phyloP scores from a whole-genome alignment of 1,140 invertebrate species.

The Thaumetopoea pityocampa region DNA sequence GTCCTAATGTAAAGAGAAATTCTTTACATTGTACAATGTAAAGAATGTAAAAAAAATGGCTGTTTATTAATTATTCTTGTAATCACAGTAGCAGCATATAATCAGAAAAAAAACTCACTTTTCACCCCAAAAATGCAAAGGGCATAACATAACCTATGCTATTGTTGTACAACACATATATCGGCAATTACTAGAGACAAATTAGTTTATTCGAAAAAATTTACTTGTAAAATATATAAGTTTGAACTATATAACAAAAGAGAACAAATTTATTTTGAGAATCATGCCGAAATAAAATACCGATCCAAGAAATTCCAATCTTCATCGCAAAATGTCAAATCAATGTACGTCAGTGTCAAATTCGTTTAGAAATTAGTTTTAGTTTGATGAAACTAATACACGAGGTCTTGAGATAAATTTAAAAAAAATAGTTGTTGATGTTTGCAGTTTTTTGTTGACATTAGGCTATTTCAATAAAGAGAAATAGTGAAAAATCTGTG shows the following conservation, averaged over 20 bases:
- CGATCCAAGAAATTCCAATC: slow-evolving; percentile 20
- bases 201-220: background rate
- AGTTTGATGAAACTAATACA: background rate
- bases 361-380: slow-evolving; percentile 3
- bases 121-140: slow-evolving; percentile 39
- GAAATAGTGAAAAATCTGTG: too few species aligned
- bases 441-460: too few species aligned
- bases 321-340: slow-evolving; percentile 13
- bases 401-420: background rate
- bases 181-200: slow-evolving; percentile 4
- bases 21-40: background rate
- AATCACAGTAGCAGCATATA: background rate
- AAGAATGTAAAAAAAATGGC: background rate
- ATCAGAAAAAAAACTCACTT: slow-evolving; percentile 40
- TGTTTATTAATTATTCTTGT: too few species aligned
- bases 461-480: too few species aligned
- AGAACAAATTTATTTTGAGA: slow-evolving; percentile 12
- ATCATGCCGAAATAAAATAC: slow-evolving; percentile 26
- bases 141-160: slow-evolving; percentile 57
- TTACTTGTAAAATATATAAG: slow-evolving; percentile 6
- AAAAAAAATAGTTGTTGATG: background rate
- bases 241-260: slow-evolving; percentile 7
- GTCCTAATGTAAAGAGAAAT: too few species aligned
- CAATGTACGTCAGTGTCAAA: slow-evolving; percentile 8
- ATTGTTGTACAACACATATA: slow-evolving; percentile 29